Conservation (phyloP, 35 echinoderm and acorn worm genomes). For the Strongylocentrotus purpuratus region DNA sequence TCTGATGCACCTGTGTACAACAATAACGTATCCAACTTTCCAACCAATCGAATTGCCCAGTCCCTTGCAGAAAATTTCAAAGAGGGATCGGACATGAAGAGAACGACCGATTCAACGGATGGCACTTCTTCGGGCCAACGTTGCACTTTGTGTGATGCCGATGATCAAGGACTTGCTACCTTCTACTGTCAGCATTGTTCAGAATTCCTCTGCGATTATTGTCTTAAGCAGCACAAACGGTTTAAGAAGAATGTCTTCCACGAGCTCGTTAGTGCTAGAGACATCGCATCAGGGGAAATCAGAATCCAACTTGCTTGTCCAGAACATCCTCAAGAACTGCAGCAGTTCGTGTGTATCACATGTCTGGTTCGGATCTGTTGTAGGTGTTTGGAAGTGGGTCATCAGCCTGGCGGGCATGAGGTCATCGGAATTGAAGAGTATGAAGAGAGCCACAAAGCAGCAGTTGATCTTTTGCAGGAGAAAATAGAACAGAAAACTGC, state of each 20-base stretch:
- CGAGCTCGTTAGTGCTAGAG: neutral
- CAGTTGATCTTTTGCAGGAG: neutral
- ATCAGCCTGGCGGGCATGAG: neutral
- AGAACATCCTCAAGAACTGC: neutral
- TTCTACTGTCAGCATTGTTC: neutral
- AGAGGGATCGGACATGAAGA: neutral
- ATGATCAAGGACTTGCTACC: neutral
- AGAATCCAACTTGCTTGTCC: neutral
- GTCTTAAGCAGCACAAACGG: neutral
- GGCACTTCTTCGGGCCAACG: neutral
- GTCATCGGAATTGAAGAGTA: neutral
- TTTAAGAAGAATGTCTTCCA: neutral
- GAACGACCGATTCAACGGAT: neutral
- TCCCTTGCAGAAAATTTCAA: neutral
- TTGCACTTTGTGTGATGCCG: neutral
- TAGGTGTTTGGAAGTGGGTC: neutral
- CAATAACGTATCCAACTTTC: neutral
- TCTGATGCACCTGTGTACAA: neutral
- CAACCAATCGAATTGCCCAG: neutral
- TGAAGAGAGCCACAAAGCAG: neutral
- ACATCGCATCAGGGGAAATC: neutral
- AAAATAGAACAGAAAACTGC: neutral
- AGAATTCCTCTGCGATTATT: neutral
- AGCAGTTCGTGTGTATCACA: neutral
- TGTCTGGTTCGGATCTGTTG: neutral